These are phyloP conservation scores for Phymastichus coffea DNA, from an alignment of 1,140 invertebrate species.

Conservation along the genomic window DNA sequence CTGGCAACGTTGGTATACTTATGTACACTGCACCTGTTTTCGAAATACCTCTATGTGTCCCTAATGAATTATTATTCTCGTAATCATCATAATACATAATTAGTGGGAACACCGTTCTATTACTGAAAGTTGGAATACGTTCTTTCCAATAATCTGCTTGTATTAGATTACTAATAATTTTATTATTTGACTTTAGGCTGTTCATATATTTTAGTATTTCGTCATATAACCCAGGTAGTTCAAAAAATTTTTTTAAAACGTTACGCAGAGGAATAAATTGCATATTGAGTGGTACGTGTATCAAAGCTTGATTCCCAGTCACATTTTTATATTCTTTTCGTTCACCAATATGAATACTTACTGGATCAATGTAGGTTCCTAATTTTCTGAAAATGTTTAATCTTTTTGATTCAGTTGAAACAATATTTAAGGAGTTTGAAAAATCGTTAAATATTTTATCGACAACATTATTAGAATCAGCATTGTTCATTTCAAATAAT, in stretches of 20 bases:
- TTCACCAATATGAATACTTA: background rate
- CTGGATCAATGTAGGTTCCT: slow-evolving; percentile 2
- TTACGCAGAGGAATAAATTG: background rate
- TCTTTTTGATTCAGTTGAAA: slow-evolving; percentile 18
- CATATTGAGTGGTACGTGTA: background rate
- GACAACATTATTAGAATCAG: slow-evolving; percentile 7
- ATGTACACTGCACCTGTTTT: slow-evolving; percentile 31
- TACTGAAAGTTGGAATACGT: background rate
- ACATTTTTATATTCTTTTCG: background rate
- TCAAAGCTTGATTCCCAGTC: background rate
- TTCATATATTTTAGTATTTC: background rate
- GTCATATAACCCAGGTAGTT: background rate
- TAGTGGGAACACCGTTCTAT: slow-evolving; percentile 2
- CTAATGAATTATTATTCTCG: too few species aligned
- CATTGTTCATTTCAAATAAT: slow-evolving; percentile 2
- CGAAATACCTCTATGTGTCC: slow-evolving; percentile 27
- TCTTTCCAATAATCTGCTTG: background rate
- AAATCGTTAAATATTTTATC: slow-evolving; percentile 20
- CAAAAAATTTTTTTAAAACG: slow-evolving; percentile 12
- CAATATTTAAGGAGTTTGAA: background rate
- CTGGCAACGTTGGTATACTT: slow-evolving; percentile 24
- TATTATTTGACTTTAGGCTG: background rate
- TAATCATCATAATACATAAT: too few species aligned
- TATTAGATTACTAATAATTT: background rate
- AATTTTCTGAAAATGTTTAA: slow-evolving; percentile 6